Conservation (phyloP, 2,113 vertebrate species). For the Symphodus melops region DNA sequence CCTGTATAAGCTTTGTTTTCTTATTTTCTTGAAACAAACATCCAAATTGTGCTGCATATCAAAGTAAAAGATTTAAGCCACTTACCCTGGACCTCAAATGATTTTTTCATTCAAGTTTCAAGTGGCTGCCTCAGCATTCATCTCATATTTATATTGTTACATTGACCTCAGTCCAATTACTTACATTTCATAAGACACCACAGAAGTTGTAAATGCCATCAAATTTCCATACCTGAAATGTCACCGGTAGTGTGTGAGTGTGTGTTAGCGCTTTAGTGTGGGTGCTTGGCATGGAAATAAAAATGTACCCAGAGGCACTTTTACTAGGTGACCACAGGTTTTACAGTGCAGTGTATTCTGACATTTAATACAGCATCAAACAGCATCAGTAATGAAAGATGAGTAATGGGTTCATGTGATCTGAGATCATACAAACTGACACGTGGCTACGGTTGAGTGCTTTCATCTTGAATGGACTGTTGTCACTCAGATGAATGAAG, state of each 20-base stretch:
- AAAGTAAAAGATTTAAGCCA: neutral
- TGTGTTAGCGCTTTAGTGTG: neutral
- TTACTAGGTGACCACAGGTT: constrained; percentile 7
- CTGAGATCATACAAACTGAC: constrained; percentile 2
- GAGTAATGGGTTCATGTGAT: constrained; percentile 1
- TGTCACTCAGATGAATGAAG: constrained; percentile 12
- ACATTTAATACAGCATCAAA: constrained; percentile 31
- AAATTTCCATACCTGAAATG: constrained; percentile 69
- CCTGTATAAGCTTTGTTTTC: neutral
- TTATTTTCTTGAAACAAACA: neutral
- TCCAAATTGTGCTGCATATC: neutral
- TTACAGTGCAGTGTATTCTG: constrained; percentile 8
- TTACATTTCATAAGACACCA: constrained; percentile 51
- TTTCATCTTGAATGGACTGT: constrained; percentile 3
- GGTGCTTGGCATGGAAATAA: constrained; percentile 6
- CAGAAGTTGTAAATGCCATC: constrained; percentile 59
- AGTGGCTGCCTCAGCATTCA: constrained; percentile 16
- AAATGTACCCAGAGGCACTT: constrained; percentile 10
- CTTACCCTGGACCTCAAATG: constrained; percentile 11
- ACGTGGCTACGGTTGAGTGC: neutral
- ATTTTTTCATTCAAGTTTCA: constrained; percentile 30
- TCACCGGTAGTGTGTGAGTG: constrained; percentile 17
- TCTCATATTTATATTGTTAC: constrained; percentile 38
- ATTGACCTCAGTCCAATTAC: constrained; percentile 62
- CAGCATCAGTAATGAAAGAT: constrained; percentile 15